Percentiles rank a stretch among this genome's conserved stretches.
These are phyloP conservation scores for Paramormyrops kingsleyae DNA, from an alignment of 2,113 vertebrate species.

Conservation along the genomic window DNA sequence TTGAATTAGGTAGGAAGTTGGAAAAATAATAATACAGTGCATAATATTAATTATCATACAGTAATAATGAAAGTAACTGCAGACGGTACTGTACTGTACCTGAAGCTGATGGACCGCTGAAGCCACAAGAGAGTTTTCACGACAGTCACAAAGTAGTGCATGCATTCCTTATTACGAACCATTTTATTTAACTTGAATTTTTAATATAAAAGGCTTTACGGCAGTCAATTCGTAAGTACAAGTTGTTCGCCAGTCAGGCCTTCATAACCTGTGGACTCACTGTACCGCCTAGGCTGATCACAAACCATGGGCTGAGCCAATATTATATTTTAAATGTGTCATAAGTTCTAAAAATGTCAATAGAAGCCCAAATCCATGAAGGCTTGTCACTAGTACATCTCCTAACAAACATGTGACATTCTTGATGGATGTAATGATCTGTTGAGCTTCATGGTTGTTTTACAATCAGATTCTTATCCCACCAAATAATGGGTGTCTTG, in stretches of 20 bases:
- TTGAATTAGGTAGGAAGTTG: background rate
- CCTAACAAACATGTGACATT: background rate
- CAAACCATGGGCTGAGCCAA: background rate
- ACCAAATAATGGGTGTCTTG: background rate
- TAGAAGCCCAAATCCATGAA: background rate
- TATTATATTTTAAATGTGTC: background rate
- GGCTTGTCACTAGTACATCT: background rate
- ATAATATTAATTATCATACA: background rate
- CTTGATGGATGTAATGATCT: background rate
- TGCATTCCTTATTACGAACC: background rate
- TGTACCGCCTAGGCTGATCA: background rate
- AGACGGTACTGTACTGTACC: background rate
- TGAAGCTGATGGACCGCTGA: background rate
- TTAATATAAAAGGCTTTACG: background rate
- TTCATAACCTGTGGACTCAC: background rate
- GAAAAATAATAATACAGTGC: background rate
- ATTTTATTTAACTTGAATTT: background rate
- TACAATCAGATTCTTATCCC: background rate
- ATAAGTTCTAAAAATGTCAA: background rate
- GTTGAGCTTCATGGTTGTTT: background rate
- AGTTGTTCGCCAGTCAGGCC: background rate
- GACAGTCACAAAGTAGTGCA: background rate
- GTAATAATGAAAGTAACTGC: background rate
- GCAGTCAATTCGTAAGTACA: background rate
- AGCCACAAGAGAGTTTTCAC: background rate